These are phyloP conservation scores for Heliconius nattereri DNA, from an alignment of 1,140 invertebrate genomes.

Conservation along the genomic window DNA sequence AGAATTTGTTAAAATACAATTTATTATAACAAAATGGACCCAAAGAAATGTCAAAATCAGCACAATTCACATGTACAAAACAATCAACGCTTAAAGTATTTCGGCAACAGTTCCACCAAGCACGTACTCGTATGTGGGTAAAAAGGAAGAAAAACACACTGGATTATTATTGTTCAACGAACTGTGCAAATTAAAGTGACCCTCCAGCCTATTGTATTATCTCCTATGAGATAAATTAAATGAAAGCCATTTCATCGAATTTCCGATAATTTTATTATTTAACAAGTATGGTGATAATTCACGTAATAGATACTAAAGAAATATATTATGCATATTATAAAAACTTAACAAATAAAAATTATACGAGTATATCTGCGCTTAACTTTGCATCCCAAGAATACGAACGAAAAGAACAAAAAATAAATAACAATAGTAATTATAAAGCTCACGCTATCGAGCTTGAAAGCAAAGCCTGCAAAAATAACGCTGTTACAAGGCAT, in stretches of 20 bases:
- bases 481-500: neutral
- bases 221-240: neutral
- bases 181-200: neutral
- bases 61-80: neutral
- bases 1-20: neutral
- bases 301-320: too few species aligned
- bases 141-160: neutral
- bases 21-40: neutral
- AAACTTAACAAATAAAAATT: too few species aligned
- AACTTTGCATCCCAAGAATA: too few species aligned
- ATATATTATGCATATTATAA: too few species aligned
- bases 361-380: too few species aligned
- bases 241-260: neutral
- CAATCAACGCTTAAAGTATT: neutral
- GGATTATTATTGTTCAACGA: neutral
- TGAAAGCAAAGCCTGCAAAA: neutral
- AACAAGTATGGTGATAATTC: too few species aligned
- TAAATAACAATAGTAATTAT: too few species aligned
- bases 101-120: neutral
- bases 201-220: neutral
- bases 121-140: neutral
- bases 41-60: neutral
- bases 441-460: too few species aligned
- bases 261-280: neutral
- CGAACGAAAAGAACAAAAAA: neutral